Evolutionary conservation across 1,140 invertebrate genomes (phyloP), one percentile per base, ranked within the genome.

Genomic region (Drosophila fuyamai): DNA sequence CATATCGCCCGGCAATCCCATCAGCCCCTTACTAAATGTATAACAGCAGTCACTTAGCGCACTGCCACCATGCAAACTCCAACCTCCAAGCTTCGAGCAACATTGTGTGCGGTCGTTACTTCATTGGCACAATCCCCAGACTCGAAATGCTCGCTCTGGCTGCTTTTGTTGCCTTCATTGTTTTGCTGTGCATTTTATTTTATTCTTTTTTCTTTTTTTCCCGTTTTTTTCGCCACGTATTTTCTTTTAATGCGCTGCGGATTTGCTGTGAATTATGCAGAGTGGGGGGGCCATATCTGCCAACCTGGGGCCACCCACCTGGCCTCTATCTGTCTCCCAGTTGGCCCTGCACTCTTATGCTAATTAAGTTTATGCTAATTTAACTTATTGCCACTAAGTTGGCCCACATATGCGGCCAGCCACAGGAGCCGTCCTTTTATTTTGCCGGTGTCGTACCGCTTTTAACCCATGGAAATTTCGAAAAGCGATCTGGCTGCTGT

Each of bases 291-390:
- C 38, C 48, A 50, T 76, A 79, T 71, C 66, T 63, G 10, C 16
- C 61, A 16, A 10, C 63, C 8, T 61, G 61, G 23, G 14, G 23
- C 43, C 73, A 23, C 48, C 68, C 50, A 71, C 43, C 66, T 71
- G 68, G 66, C 44, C 68, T 43, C 68, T 43, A 71, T 71, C 68
- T 71, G 67, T 76, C 67, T 84, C 81, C 80, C 81, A 62, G 70
- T 80, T 84, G 80, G 80, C 67, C 84, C 83, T 66, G 73, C 83
- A 88, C 83, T 88, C 86, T 88, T 88, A 88, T 88, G 84, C 83
- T 88, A 88, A 88, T 88, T 88, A 88, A 89, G 83, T 88, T 88
- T 88, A 88, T 88, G 84, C 83, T 88, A 88, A 88, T 88, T 88
- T 88, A 88, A 88, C 83, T 89, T 88, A 88, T 88, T 83, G 84